Evolutionary conservation across 2,113 vertebrate species (phyloP).

Genomic region (Eclectus roratus): DNA sequence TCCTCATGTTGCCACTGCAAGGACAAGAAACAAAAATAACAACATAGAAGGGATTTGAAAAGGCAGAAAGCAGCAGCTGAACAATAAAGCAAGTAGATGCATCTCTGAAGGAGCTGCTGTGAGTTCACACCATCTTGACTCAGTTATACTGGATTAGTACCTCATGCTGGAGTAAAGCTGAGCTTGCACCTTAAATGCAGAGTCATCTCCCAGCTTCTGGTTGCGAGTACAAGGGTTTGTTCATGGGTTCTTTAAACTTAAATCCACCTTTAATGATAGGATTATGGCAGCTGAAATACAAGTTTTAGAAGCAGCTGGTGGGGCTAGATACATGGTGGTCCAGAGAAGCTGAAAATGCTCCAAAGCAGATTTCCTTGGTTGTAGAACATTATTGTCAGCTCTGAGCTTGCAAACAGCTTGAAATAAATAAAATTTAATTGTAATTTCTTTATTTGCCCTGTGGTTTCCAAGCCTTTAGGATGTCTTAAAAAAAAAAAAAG

Average conservation of each 20-base stretch:
- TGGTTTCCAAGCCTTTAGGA: not conserved
- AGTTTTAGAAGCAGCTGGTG: not conserved
- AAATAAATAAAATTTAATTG: not conserved
- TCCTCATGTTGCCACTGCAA: not conserved
- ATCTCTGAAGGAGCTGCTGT: not conserved
- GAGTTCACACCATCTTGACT: not conserved
- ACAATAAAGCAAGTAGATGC: not conserved
- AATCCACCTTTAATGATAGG: slow-evolving; percentile 47
- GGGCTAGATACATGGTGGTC: not conserved
- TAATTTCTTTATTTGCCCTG: not conserved
- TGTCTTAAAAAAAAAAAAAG: not conserved
- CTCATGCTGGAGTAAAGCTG: not conserved
- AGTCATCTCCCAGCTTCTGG: not conserved
- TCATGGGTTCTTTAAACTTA: not conserved
- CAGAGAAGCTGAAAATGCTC: not conserved
- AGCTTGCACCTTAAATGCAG: not conserved
- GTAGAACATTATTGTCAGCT: not conserved
- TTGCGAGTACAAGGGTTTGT: not conserved
- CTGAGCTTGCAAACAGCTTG: not conserved
- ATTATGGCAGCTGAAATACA: slow-evolving; percentile 7
- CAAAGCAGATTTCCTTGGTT: not conserved
- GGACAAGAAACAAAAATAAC: not conserved
- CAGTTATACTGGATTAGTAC: not conserved
- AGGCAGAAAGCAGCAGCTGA: not conserved
- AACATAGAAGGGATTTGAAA: not conserved